Evolutionary conservation across 2,888 invertebrate genomes (phyloP), one percentile per base, ranked within the genome.

Genomic region (Eupithecia inturbata): DNA sequence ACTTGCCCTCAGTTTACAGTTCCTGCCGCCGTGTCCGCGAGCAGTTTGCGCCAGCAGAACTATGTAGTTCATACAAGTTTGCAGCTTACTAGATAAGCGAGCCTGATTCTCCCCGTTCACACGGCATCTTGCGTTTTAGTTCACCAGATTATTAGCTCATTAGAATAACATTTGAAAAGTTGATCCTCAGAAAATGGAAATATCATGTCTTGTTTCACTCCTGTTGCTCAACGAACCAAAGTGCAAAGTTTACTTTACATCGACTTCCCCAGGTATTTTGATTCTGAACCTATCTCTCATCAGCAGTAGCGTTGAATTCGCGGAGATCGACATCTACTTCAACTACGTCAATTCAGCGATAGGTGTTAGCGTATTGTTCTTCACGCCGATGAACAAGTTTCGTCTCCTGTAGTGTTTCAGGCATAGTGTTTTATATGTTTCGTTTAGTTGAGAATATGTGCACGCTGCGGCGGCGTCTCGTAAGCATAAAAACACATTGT

Each of bases 51-150:
- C 31, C 12, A 57, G 10, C 60, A 26, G 19, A 62, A 62, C 62
- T 62, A n/a, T n/a, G n/a, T n/a, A 22, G 33, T 53, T 67, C 63
- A 67, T 64, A 62, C 62, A 63, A 70, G 70, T 71, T 74, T 45
- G 67, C 14, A 74, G 74, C 63, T 71, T 70, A 68, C 60, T 33
- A 64, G 74, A 74, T 74, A 74, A 74, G 71, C 53, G 67, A 33
- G 71, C 71, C 68, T 64, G 68, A 69, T 57, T 36, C 57, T 68
- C 39, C 57, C 53, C 39, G 64, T 57, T 67, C 64, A 57, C 28
- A 26, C 14, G 39, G 39, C 67, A 60, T 70, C 73, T 73, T 67
- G 45, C 45, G 67, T 36, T 72, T 31, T 19, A 28, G 7, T 60
- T 60, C 60, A 28, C 26, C 7, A 60, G 28, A 26, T 28, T 60